Evolutionary conservation across 2,888 invertebrate species (phyloP), one percentile per base, ranked within the genome.

Genomic region (Stenoptilia bipunctidactyla): DNA sequence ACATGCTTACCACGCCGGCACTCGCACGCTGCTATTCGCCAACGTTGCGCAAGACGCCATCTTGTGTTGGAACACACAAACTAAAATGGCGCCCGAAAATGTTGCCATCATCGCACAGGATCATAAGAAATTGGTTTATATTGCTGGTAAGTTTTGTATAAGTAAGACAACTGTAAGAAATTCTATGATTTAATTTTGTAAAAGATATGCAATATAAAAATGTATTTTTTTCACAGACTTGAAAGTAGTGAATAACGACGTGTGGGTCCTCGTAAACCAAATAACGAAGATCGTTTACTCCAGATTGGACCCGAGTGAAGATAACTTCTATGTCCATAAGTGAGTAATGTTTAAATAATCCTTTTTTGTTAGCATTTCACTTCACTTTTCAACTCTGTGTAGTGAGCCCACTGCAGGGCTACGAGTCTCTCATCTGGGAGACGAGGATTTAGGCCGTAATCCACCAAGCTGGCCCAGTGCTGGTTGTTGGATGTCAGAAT

Each of bases 1-100:
- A 0, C 90, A 91, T 39, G 87, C 83, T 39, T 84, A 89, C 50
- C 90, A 93, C 62, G 66, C 76, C 13, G 53, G 61, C 0, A 86
- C 88, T 0, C 87, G 87, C 1, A 86, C 89, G 0, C 63, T 93
- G 20, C 89, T 92, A 58, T 89, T 89, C 51, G 88, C 87, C 0
- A 87, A 91, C 47, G 87, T 92, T 0, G 90, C 90, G 25, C 87
- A 85, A 45, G 90, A 92, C 56, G 92, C 89, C 1, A 72, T 94
- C 1, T 88, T 90, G 13, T 94, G 94, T 56, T 93, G 93, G 93
- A 90, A 91, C 47, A 86, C 86, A 0, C 75, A 77, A 14, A 72
- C 66, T 4, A 65, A 83, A 0, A 76, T 90, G 42, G 71, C 68
- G 1, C 69, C 79, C 0, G 71, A 71, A 1, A 89, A 86, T 39